A percentile compares a stretch with the other conserved stretches of the same genome.
Conservation (phyloP, 2,797 vertebrate genomes). For the Falco columbarius region DNA sequence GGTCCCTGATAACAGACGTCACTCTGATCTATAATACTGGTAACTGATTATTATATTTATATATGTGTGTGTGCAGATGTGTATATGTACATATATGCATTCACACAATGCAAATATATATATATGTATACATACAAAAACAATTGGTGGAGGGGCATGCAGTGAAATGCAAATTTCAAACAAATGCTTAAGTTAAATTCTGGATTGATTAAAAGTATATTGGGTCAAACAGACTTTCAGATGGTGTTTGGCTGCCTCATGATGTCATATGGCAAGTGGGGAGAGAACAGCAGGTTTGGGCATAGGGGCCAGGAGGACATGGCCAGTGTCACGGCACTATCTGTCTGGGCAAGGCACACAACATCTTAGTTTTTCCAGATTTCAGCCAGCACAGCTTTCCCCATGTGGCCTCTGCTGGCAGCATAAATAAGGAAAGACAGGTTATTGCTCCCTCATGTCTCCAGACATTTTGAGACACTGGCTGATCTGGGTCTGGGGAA, state of each 20-base stretch:
- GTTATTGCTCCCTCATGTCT: not conserved
- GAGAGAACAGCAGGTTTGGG: not conserved
- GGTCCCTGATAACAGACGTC: not conserved
- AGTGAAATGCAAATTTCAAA: not conserved
- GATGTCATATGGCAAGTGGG: not conserved
- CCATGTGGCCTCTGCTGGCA: not conserved
- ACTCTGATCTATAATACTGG: not conserved
- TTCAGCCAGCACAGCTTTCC: not conserved
- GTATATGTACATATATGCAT: not conserved
- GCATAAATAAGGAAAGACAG: not conserved
- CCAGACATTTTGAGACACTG: not conserved
- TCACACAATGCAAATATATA: not conserved
- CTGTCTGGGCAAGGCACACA: not conserved
- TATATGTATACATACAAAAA: not conserved
- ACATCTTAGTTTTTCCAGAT: not conserved
- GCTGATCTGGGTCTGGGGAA: not conserved
- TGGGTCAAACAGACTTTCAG: not conserved
- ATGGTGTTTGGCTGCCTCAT: not conserved
- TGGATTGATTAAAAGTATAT: not conserved
- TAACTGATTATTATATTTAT: not conserved
- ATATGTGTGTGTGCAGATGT: accelerated
- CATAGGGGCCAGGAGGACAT: not conserved
- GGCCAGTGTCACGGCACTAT: not conserved
- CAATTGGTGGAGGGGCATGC: not conserved
- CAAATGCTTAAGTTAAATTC: not conserved